Percentiles rank a stretch among this genome's conserved stretches.
Conservation (phyloP, 2,797 vertebrate genomes). For the Eleutherodactylus coqui region DNA sequence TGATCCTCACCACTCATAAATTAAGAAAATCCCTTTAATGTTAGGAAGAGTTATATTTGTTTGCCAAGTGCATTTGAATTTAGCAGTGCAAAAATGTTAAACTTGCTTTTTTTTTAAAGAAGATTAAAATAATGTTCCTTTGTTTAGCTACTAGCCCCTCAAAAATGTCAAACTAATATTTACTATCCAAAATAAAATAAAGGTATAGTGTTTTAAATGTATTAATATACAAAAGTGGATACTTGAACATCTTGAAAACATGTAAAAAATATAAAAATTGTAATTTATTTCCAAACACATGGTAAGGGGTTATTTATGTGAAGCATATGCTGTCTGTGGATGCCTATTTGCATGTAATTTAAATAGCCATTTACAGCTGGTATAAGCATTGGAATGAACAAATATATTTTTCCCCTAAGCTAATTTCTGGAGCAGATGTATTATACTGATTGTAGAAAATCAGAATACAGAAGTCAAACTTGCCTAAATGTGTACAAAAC, state of each 20-base stretch:
- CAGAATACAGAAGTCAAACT: not conserved
- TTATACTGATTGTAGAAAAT: not conserved
- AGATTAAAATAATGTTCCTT: too few species aligned
- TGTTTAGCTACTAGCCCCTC: not conserved
- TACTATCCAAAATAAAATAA: not conserved
- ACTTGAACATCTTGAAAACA: not conserved
- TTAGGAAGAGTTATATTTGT: not conserved
- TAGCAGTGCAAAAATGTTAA: not conserved
- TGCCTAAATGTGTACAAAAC: not conserved
- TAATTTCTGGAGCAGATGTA: conserved; percentile 16
- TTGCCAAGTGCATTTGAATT: not conserved
- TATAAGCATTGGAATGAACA: conserved; percentile 1
- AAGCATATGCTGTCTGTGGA: not conserved
- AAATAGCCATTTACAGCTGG: conserved; percentile 29
- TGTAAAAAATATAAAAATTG: not conserved
- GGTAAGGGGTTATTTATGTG: not conserved
- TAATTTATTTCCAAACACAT: conserved; percentile 8
- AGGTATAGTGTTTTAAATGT: not conserved
- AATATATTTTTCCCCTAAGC: conserved; percentile 6
- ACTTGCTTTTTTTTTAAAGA: too few species aligned
- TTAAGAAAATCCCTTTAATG: too few species aligned
- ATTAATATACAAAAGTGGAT: not conserved
- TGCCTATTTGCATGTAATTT: conserved; percentile 5
- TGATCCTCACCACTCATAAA: too few species aligned
- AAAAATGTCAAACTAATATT: not conserved